Base-by-base conservation (phyloP, 2,113 vertebrate species). In the Clarias gariepinus region DNA sequence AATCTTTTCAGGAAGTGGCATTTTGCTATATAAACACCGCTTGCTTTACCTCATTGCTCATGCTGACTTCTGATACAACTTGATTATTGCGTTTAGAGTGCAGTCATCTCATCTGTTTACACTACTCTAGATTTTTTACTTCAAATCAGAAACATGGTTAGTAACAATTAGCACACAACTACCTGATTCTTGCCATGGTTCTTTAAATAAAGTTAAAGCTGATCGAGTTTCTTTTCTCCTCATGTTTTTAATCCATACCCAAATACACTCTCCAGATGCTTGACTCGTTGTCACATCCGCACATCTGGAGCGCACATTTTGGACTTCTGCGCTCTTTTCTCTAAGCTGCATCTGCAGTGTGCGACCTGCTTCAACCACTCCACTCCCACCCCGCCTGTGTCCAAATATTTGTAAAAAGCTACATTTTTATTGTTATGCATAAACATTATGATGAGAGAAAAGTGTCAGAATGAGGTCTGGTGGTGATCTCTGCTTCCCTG, bases 261-360 rank as follows among this genome's bases (percentile, higher is more conserved):
- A 6, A 61, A 0, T 33, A 0, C 13, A 52, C 19, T 9, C 13
- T 69, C 81, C 81, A 83, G 64, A 83, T 83, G 63, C 10, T 55
- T 11, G 16, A 53, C 16, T 28, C n/a, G 1, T 41, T 25, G 0
- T 52, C 19, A 55, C 47, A n/a, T 55, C 16, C 4, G 6, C 41
- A 68, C 81, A 83, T 83, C 81, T 83, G 81, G 81, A 69, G 25
- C 7, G 0, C 81, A 83, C 61, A 83, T 68, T 68, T 68, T 1
- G 3, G 19, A 23, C 60, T 52, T 16, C 6, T 9, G 15, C 16
- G 3, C 12, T 36, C 13, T 61, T 47, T 63, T n/a, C 2, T 13
- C 30, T 81, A 11, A 36, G 57, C 36, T 66, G 15, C 13, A 0
- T 69, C 47, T 30, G 15, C 15, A 2, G 21, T 47, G 47, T 47